Percentiles rank a stretch among this genome's conserved stretches.
These are phyloP conservation scores for Lepisosteus osseus DNA, from an alignment of 2,113 vertebrate species.

Conservation along the genomic window DNA sequence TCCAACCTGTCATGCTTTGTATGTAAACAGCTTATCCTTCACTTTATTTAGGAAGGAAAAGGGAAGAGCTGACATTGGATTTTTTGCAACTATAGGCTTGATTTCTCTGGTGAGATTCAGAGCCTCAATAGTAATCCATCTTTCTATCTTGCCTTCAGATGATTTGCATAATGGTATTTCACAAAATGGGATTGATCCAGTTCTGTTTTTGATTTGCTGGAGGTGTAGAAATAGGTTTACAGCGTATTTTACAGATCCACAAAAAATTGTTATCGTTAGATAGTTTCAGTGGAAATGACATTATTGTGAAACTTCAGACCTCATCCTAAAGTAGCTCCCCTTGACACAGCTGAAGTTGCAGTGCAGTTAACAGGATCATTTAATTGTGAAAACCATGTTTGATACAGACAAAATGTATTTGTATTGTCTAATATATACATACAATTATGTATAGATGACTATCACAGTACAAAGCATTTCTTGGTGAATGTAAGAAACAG, in stretches of 20 bases:
- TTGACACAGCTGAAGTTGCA: too few relatives aligned
- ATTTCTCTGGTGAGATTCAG: conserved; percentile 42
- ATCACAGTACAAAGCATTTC: too few relatives aligned
- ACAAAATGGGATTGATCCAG: not conserved
- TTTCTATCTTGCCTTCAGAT: not conserved
- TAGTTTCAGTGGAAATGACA: not conserved
- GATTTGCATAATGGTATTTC: conserved; percentile 8
- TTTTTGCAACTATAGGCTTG: conserved; percentile 21
- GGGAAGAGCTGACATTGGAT: conserved; percentile 40
- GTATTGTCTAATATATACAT: too few relatives aligned
- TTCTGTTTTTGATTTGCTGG: not conserved
- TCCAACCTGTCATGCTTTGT: conserved; percentile 70
- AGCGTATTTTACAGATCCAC: not conserved
- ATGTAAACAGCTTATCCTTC: conserved; percentile 69
- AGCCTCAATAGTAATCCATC: conserved; percentile 13
- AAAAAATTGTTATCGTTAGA: not conserved
- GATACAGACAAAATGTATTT: too few relatives aligned
- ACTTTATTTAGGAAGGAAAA: conserved; percentile 47
- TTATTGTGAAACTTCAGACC: not conserved
- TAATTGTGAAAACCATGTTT: too few relatives aligned
- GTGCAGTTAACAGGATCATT: too few relatives aligned
- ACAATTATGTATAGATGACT: too few relatives aligned
- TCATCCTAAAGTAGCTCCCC: too few relatives aligned
- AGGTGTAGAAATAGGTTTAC: not conserved
- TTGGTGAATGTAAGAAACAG: too few relatives aligned